Conservation (phyloP, 2,888 invertebrate genomes). For the Acronicta aceris region DNA sequence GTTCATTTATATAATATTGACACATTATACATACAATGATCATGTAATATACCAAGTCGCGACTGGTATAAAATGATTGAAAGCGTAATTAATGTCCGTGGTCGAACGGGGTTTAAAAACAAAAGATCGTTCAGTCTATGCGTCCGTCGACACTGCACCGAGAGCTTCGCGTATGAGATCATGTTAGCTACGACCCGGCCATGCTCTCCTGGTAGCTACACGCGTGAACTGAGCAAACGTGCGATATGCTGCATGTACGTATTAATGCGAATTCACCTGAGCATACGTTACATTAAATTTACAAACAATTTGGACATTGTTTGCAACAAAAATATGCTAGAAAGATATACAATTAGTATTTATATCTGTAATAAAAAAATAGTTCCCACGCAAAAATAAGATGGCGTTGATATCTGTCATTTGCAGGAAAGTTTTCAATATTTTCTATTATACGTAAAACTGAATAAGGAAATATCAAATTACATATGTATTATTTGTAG, state of each 20-base stretch:
- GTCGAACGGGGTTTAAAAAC: conserved; percentile 50
- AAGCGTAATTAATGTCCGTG: conserved; percentile 61
- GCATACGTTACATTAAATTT: too few relatives aligned
- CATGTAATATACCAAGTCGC: conserved; percentile 67
- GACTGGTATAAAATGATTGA: conserved; percentile 68
- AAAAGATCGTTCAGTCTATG: conserved; percentile 74
- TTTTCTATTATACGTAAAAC: too few relatives aligned
- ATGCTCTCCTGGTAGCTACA: conserved; percentile 28
- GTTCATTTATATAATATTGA: conserved; percentile 80
- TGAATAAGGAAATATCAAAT: too few relatives aligned
- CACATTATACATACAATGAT: conserved; percentile 81
- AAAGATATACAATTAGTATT: too few relatives aligned
- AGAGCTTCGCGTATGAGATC: conserved; percentile 74
- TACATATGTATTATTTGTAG: too few relatives aligned
- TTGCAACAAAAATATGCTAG: too few relatives aligned
- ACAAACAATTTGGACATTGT: too few relatives aligned
- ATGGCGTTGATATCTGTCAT: too few relatives aligned
- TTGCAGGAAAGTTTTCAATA: too few relatives aligned
- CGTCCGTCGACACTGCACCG: conserved; percentile 64
- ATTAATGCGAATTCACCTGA: background rate
- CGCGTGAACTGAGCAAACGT: conserved; percentile 19
- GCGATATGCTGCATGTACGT: conserved; percentile 12
- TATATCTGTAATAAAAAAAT: background rate
- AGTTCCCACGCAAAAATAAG: too few relatives aligned
- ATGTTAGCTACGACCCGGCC: conserved; percentile 61